A percentile compares a stretch with the other conserved stretches of the same genome.
phyloP scores from a whole-genome alignment of 2,113 vertebrate species.

The Salvator merianae region DNA sequence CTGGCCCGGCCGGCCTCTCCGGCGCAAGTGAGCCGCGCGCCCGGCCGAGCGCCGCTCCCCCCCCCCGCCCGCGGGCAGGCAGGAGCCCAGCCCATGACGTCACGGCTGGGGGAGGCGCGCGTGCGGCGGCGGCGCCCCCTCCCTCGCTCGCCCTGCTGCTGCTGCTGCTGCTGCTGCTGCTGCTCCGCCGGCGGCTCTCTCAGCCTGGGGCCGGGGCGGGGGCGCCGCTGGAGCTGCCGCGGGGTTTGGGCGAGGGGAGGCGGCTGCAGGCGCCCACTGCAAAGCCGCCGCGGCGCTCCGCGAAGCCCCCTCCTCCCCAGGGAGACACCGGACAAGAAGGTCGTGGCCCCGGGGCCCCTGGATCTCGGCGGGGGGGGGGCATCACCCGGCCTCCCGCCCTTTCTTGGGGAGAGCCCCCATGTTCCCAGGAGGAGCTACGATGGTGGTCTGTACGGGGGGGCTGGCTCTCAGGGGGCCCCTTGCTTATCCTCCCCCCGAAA shows the following conservation, averaged over 20 bases:
- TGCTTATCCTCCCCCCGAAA: too few species aligned
- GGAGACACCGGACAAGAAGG: too few species aligned
- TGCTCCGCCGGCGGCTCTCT: too few species aligned
- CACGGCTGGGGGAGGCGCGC: background rate
- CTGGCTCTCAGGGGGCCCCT: too few species aligned
- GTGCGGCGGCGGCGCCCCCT: background rate
- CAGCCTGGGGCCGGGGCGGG: background rate
- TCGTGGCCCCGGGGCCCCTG: background rate
- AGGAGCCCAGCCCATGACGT: constrained; percentile 12
- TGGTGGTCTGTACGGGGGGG: too few species aligned
- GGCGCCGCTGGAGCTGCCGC: background rate
- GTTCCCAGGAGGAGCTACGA: too few species aligned
- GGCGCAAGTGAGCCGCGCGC: constrained; percentile 5
- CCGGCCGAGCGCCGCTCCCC: background rate
- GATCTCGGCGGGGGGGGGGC: too few species aligned
- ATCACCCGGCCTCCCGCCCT: too few species aligned
- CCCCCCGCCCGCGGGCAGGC: background rate
- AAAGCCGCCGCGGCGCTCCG: too few species aligned
- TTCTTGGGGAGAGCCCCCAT: too few species aligned
- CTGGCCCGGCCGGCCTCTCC: background rate
- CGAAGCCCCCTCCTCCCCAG: background rate
- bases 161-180: too few species aligned
- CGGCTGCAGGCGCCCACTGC: background rate
- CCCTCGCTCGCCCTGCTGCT: background rate
- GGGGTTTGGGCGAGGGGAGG: background rate